A percentile compares a stretch with the other conserved stretches of the same genome.
Conservation (phyloP, 1,140 invertebrate genomes). For the Danaus plexippus region DNA sequence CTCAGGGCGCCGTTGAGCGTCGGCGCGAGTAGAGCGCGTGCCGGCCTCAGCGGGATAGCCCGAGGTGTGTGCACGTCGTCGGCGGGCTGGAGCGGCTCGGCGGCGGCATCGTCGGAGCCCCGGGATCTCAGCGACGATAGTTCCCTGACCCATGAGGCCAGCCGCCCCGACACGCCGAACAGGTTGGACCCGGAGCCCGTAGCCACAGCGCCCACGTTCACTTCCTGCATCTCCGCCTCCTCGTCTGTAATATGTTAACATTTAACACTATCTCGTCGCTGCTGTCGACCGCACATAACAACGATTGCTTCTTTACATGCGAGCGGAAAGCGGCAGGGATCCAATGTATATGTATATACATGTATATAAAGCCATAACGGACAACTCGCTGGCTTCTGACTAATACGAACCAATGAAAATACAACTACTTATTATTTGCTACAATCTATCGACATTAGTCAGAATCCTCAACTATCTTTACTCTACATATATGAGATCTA, state of each 20-base stretch:
- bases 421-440: too few relatives aligned
- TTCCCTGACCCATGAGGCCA: constrained; percentile 65
- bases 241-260: constrained; percentile 35
- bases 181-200: constrained; percentile 61
- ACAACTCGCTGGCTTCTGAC: too few relatives aligned
- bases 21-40: constrained; percentile 15
- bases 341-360: background rate
- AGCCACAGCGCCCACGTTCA: constrained; percentile 62
- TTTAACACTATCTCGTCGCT: too few relatives aligned
- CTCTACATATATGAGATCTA: too few relatives aligned
- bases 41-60: constrained; percentile 18
- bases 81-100: constrained; percentile 56
- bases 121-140: constrained; percentile 56
- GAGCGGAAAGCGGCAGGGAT: constrained; percentile 9
- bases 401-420: too few relatives aligned
- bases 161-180: constrained; percentile 62
- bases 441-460: too few relatives aligned
- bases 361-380: too few relatives aligned
- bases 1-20: constrained; percentile 28
- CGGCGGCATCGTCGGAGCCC: constrained; percentile 49
- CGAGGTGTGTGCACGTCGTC: constrained; percentile 8
- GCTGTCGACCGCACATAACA: too few relatives aligned
- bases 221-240: constrained; percentile 46
- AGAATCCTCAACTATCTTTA: too few relatives aligned
- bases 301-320: too few relatives aligned